phyloP scores from a whole-genome alignment of 2,888 invertebrate genomes.

The Tenthredo notha region DNA sequence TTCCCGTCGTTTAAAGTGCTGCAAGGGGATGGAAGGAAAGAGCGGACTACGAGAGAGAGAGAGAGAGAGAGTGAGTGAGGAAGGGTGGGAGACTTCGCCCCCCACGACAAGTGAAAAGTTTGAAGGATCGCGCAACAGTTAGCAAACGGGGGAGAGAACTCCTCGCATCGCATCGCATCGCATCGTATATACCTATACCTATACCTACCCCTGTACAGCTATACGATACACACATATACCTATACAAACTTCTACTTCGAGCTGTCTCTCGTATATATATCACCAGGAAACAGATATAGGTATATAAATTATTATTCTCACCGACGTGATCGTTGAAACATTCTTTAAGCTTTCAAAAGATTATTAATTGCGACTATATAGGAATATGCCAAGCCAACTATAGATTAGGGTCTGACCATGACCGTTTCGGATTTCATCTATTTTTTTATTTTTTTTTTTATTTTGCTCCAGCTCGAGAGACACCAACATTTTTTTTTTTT shows the following conservation, averaged over 20 bases:
- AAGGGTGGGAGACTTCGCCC: constrained; percentile 36
- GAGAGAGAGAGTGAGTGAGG: constrained; percentile 35
- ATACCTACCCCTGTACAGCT: background rate
- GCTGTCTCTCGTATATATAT: background rate
- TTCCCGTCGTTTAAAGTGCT: constrained; percentile 23
- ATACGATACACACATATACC: background rate
- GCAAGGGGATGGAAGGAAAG: background rate
- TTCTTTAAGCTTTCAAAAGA: no score
- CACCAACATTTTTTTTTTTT: no score
- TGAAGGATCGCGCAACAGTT: constrained; percentile 71
- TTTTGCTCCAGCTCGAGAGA: no score
- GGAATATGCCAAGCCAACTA: no score
- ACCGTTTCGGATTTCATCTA: no score
- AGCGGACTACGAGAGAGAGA: constrained; percentile 36
- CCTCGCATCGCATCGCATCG: constrained; percentile 16
- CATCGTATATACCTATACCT: background rate
- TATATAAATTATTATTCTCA: background rate
- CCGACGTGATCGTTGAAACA: no score
- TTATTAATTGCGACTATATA: no score
- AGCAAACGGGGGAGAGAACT: constrained; percentile 56
- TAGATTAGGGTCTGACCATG: no score
- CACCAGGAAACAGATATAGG: background rate
- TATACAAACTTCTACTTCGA: background rate
- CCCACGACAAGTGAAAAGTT: constrained; percentile 64
- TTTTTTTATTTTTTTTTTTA: no score